A percentile compares a stretch with the other conserved stretches of the same genome.
Evolutionary conservation across 2,797 vertebrate species (phyloP).

Genomic region (Pteronotus mesoamericanus): DNA sequence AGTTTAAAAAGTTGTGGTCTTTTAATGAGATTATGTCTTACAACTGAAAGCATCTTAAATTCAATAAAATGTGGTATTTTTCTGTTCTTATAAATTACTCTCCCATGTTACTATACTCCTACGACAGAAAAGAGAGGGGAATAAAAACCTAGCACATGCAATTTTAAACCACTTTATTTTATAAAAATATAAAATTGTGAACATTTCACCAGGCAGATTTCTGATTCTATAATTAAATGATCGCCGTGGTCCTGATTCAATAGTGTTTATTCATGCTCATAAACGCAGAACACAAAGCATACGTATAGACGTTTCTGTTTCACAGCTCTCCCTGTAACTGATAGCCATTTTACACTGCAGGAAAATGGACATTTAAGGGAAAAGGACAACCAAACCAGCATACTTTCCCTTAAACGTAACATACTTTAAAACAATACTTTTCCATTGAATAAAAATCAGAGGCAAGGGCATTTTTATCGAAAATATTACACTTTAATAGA

Average conservation of each 20-base stretch:
- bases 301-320: not conserved
- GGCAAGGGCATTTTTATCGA: not conserved
- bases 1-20: not conserved
- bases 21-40: not conserved
- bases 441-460: not conserved
- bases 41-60: not conserved
- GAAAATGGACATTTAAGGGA: not conserved
- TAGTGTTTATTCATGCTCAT: not conserved
- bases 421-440: not conserved
- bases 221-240: slow-evolving; percentile 31
- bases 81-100: not conserved
- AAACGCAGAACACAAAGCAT: not conserved
- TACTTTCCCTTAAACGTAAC: not conserved
- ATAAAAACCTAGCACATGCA: not conserved
- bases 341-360: not conserved
- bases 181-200: slow-evolving; percentile 14
- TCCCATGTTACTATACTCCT: not conserved
- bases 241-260: not conserved
- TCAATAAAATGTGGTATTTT: not conserved
- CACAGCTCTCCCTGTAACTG: not conserved
- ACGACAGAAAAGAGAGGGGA: not conserved
- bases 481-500: not conserved
- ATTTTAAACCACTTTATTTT: slow-evolving; percentile 23
- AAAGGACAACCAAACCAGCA: not conserved
- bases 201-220: not conserved